Percentiles rank a stretch among this genome's conserved stretches.
These are phyloP conservation scores for Lates japonicus DNA, from an alignment of 2,797 vertebrate genomes.

Conservation along the genomic window DNA sequence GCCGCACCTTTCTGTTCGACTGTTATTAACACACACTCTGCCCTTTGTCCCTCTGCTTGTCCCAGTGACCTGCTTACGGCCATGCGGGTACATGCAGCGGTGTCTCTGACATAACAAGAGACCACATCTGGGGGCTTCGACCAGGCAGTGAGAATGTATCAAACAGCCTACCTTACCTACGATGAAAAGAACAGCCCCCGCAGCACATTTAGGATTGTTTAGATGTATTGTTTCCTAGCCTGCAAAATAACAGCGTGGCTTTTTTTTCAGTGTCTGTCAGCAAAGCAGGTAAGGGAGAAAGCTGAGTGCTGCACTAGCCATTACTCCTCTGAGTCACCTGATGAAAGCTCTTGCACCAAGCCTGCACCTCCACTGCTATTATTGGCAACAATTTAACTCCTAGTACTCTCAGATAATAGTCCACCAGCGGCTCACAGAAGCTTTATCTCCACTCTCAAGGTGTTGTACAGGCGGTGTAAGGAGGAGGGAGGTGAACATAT, in stretches of 20 bases:
- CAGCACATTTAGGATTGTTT: slow-evolving; percentile 75
- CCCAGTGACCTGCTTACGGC: slow-evolving; percentile 54
- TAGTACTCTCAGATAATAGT: slow-evolving; percentile 5
- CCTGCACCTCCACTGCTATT: slow-evolving; percentile 25
- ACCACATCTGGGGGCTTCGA: slow-evolving; percentile 52
- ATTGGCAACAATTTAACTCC: slow-evolving; percentile 15
- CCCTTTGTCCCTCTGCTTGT: slow-evolving; percentile 58
- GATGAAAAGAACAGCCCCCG: slow-evolving; percentile 65
- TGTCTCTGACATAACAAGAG: slow-evolving; percentile 54
- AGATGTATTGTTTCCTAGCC: slow-evolving; percentile 72
- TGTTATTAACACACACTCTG: slow-evolving; percentile 50
- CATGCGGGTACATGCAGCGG: slow-evolving; percentile 25
- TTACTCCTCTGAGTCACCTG: slow-evolving; percentile 66
- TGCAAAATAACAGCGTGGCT: slow-evolving; percentile 60
- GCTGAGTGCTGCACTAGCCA: slow-evolving; percentile 67
- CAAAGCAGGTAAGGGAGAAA: slow-evolving; percentile 75
- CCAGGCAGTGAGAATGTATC: slow-evolving; percentile 50
- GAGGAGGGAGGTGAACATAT: background rate
- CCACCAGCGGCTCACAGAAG: background rate
- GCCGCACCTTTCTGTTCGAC: slow-evolving; percentile 33
- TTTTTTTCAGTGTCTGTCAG: slow-evolving; percentile 76
- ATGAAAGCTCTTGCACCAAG: slow-evolving; percentile 58
- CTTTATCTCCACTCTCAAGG: background rate
- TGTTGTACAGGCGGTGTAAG: background rate
- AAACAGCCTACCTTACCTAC: slow-evolving; percentile 47